Conservation (phyloP, 2,888 invertebrate species). For the Drosophila peninsularis region DNA sequence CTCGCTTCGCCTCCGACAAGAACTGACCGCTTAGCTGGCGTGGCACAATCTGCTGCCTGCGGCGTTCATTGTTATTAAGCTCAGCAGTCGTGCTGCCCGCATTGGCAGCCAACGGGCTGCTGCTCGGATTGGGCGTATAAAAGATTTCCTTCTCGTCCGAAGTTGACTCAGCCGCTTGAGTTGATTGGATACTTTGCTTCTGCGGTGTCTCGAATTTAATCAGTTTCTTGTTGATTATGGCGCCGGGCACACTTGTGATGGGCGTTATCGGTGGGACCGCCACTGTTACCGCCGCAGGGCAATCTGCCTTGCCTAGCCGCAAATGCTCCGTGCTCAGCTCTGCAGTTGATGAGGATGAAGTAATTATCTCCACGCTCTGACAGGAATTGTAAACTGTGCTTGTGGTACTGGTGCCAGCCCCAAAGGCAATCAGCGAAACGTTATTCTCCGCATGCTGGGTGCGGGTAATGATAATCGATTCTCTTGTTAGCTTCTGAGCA, state of each 20-base stretch:
- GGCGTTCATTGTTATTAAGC: conserved; percentile 14
- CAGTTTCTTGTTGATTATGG: conserved; percentile 76
- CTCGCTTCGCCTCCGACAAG: conserved; percentile 23
- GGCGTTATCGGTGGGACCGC: conserved; percentile 66
- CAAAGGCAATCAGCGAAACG: conserved; percentile 16
- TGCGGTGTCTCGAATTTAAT: conserved; percentile 82
- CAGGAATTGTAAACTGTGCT: conserved; percentile 82
- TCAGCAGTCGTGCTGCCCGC: neutral
- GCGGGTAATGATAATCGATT: conserved; percentile 81
- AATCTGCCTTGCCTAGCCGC: neutral
- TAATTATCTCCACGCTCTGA: conserved; percentile 82
- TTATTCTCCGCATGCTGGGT: conserved; percentile 37
- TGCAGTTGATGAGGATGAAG: conserved; percentile 72
- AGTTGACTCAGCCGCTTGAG: conserved; percentile 18
- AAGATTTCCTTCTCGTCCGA: conserved; percentile 55
- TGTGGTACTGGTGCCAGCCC: conserved; percentile 33
- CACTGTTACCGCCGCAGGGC: conserved; percentile 11
- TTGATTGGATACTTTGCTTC: conserved; percentile 34
- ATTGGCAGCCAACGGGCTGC: neutral
- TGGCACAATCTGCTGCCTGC: conserved; percentile 44
- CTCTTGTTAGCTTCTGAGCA: conserved; percentile 80
- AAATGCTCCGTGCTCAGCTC: conserved; percentile 60
- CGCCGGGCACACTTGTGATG: conserved; percentile 76
- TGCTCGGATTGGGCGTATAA: conserved; percentile 67
- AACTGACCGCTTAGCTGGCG: conserved; percentile 65